Evolutionary conservation across 2,888 invertebrate genomes (phyloP).

Genomic region (Campoplex capitator): DNA sequence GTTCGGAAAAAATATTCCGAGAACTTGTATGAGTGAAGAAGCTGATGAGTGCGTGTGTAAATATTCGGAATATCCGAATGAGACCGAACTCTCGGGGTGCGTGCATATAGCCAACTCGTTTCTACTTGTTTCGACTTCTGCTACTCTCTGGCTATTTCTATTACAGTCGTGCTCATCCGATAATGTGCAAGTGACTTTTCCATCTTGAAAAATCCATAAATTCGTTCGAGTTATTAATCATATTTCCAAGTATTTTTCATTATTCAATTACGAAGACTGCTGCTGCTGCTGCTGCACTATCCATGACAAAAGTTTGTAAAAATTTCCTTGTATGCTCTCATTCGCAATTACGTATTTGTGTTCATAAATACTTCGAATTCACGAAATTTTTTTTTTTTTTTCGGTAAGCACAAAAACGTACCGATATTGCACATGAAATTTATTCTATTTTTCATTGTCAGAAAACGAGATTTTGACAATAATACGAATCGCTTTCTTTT

Average conservation of each 20-base stretch:
- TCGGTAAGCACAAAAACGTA: neutral
- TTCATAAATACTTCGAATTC: neutral
- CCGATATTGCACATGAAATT: no score
- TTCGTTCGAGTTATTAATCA: neutral
- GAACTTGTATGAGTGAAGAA: neutral
- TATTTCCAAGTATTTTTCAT: neutral
- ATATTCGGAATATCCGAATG: slow-evolving; percentile 2
- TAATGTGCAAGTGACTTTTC: slow-evolving; percentile 17
- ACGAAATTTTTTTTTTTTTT: neutral
- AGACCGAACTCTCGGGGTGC: slow-evolving; percentile 12
- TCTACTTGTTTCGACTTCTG: slow-evolving; percentile 8
- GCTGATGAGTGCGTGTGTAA: neutral
- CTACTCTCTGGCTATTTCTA: slow-evolving; percentile 15
- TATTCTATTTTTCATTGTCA: neutral
- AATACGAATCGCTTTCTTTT: neutral
- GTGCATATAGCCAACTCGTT: slow-evolving; percentile 7
- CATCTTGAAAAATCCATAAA: slow-evolving; percentile 16
- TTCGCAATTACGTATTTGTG: no score
- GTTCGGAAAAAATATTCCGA: neutral
- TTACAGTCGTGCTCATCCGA: slow-evolving; percentile 19
- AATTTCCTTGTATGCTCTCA: neutral
- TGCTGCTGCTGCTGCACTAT: neutral
- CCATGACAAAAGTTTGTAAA: neutral
- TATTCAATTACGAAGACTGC: neutral
- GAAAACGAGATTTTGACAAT: neutral